Percentiles rank a stretch among this genome's conserved stretches.
Conservation (phyloP, 2,797 vertebrate species). For the Sylvia borin region DNA sequence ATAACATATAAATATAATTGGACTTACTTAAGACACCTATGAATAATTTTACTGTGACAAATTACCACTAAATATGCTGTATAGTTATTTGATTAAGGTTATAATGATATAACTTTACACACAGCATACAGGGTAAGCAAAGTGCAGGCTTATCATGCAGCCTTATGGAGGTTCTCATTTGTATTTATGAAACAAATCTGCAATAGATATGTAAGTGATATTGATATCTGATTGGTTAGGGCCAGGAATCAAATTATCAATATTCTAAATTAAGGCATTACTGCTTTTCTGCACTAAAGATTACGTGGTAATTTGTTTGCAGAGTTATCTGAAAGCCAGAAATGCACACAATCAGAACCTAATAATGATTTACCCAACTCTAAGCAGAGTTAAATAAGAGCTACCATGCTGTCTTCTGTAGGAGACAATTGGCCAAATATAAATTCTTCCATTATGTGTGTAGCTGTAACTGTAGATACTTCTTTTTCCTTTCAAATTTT, state of each 20-base stretch:
- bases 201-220: neutral
- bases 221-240: neutral
- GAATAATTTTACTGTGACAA: constrained; percentile 94
- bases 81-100: constrained; percentile 76
- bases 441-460: constrained; percentile 30
- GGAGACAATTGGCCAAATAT: neutral
- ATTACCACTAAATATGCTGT: constrained; percentile 87
- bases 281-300: neutral
- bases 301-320: neutral
- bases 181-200: neutral
- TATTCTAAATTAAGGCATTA: constrained; percentile 3
- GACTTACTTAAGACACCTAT: constrained; percentile 76
- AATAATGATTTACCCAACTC: neutral
- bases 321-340: neutral
- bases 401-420: neutral
- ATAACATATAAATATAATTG: constrained; percentile 77
- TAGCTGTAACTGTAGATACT: constrained; percentile 54
- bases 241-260: constrained; percentile 15
- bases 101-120: constrained; percentile 72
- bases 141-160: constrained; percentile 16
- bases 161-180: neutral
- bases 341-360: neutral
- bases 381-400: neutral
- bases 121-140: constrained; percentile 44
- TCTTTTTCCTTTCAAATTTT: constrained; percentile 62